These are phyloP conservation scores for Gallinago paraguaiae DNA, from an alignment of 2,113 vertebrate species.

Conservation along the genomic window DNA sequence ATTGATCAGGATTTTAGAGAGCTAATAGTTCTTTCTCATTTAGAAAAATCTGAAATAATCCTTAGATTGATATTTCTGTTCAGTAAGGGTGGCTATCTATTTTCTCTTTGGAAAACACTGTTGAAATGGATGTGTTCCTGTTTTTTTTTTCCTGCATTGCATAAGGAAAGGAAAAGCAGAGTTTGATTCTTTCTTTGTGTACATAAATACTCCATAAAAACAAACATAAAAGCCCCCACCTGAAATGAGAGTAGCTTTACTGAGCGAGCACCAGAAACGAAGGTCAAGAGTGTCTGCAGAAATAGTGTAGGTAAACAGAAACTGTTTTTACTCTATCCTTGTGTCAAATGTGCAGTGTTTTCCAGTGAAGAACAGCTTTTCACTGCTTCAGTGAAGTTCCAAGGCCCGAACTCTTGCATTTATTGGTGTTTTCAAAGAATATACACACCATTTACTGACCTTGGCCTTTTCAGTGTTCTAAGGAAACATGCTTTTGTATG, in stretches of 20 bases:
- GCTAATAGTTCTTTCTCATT: background rate
- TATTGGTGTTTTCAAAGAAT: background rate
- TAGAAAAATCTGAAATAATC: background rate
- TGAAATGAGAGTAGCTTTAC: background rate
- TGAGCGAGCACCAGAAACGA: background rate
- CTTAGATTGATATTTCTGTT: background rate
- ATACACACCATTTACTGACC: background rate
- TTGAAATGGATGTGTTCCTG: background rate
- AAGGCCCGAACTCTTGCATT: background rate
- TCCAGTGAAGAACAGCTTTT: background rate
- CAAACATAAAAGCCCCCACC: background rate
- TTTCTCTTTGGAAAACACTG: background rate
- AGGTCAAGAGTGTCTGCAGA: background rate
- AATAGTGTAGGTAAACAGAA: background rate
- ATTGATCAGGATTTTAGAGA: background rate
- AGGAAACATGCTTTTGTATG: background rate
- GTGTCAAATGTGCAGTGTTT: background rate
- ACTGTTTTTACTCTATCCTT: background rate
- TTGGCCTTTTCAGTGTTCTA: background rate
- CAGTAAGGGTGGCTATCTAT: background rate
- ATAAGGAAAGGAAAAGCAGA: background rate
- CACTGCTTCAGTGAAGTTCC: background rate
- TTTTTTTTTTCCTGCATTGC: background rate
- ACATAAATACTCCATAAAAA: background rate
- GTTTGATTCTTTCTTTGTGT: background rate